Evolutionary conservation across 2,797 vertebrate species (phyloP), one percentile per base, ranked within the genome.

Genomic region (Danio albolineatus): DNA sequence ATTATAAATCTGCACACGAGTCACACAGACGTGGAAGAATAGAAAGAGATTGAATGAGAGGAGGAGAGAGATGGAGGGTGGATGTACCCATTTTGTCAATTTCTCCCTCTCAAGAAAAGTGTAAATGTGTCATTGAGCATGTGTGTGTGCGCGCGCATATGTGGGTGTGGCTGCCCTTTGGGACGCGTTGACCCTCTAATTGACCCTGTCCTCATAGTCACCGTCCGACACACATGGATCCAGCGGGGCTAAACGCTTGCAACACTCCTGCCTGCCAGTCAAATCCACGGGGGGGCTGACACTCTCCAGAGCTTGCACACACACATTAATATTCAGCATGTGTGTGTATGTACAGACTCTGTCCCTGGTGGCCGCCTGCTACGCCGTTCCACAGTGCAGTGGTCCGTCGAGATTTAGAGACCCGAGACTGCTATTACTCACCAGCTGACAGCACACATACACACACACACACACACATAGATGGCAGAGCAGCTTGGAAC

Each of bases 221-320:
- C 78, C 57, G 69, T 78, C 61, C 79, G 72, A 86, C 82, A 86
- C 76, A 66, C 71, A 78, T 39, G 67, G 69, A 84, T 84, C 76
- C 79, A 62, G 48, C 44, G 54, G 54, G 49, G 78, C 85, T 88
- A 86, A 88, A 86, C 67, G 79, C 79, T 84, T 65, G 81, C 76
- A 80, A 79, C 82, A 81, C 41, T 74, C 66, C 77, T 44, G 79
- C 82, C 84, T 83, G 85, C 80, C 85, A 88, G 78, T 88, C 85
- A 86, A 65, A 67, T 56, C 77, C 80, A 81, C 73, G 53, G 77
- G 73, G 81, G 76, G 80, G 76, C 64, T 38, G 59, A 54, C 16
- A 49, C 53, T 81, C 71, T 81, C 72, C 49, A 59, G 73, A 78
- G 72, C 70, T 39, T 39, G 2, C 72, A 17, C 41, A 61, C 62